Evolutionary conservation across 2,113 vertebrate genomes (phyloP).

Genomic region (Serilophus lunatus): DNA sequence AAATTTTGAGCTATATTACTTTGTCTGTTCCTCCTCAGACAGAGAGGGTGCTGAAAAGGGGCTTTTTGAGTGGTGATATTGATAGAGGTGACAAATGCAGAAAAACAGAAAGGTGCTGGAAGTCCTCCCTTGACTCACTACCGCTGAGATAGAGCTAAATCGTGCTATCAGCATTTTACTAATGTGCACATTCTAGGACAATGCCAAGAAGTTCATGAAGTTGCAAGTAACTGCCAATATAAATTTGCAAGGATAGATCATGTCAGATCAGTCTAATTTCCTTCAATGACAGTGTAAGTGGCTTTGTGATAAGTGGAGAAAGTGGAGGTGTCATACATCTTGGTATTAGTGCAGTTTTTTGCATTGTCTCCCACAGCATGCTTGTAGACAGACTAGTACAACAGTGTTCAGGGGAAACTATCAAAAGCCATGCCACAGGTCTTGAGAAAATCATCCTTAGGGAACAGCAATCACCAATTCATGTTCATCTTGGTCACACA

Average conservation of each 20-base stretch:
- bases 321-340: not conserved
- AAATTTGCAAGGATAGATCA: not conserved
- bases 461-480: fast-evolving
- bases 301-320: not conserved
- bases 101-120: not conserved
- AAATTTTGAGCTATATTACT: not conserved
- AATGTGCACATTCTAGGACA: not conserved
- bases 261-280: not conserved
- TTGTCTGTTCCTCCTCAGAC: not conserved
- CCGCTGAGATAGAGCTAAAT: not conserved
- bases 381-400: not conserved
- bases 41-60: not conserved
- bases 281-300: not conserved
- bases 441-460: not conserved
- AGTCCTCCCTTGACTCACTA: not conserved
- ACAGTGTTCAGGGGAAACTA: not conserved
- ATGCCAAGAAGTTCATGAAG: not conserved
- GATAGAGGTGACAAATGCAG: not conserved
- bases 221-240: not conserved
- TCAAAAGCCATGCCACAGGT: not conserved
- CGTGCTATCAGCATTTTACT: not conserved
- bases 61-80: not conserved
- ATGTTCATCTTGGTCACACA: not conserved
- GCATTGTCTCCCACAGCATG: fast-evolving
- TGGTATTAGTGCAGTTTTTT: not conserved